These are phyloP conservation scores for Beris chalybata DNA, from an alignment of 2,888 invertebrate species.

Conservation along the genomic window DNA sequence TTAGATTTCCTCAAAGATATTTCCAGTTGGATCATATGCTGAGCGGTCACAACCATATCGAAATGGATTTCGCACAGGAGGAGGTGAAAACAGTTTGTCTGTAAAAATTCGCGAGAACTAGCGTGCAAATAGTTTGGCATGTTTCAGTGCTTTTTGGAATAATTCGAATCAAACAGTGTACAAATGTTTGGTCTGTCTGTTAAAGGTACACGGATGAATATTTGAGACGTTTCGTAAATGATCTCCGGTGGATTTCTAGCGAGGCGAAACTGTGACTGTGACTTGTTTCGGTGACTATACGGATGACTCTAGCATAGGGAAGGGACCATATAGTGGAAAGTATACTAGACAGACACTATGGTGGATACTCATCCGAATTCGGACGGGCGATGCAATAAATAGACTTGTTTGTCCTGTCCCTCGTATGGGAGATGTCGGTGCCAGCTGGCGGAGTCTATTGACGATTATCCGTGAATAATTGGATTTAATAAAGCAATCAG, in stretches of 20 bases:
- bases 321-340: slow-evolving; percentile 4
- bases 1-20: neutral
- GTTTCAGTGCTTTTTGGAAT: slow-evolving; percentile 21
- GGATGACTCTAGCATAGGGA: slow-evolving; percentile 4
- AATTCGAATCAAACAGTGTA: slow-evolving; percentile 10
- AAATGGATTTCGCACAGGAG: neutral
- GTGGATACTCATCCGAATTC: slow-evolving; percentile 3
- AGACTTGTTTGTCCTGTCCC: slow-evolving; percentile 31
- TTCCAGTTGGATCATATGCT: slow-evolving; percentile 13
- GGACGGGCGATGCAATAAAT: slow-evolving; percentile 27
- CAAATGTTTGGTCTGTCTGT: slow-evolving; percentile 13
- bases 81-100: slow-evolving; percentile 23
- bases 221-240: slow-evolving; percentile 6
- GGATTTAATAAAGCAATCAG: slow-evolving; percentile 40
- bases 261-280: neutral
- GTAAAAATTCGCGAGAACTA: slow-evolving; percentile 32
- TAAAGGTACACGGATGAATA: neutral
- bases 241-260: neutral
- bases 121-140: slow-evolving; percentile 25
- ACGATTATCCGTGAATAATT: slow-evolving; percentile 38
- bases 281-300: slow-evolving; percentile 2
- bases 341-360: slow-evolving; percentile 27
- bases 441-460: slow-evolving; percentile 38
- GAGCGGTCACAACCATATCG: slow-evolving; percentile 2
- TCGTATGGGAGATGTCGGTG: slow-evolving; percentile 25